Base-by-base conservation (phyloP, 1,140 invertebrate genomes). In the Potamilus streckersoni region DNA sequence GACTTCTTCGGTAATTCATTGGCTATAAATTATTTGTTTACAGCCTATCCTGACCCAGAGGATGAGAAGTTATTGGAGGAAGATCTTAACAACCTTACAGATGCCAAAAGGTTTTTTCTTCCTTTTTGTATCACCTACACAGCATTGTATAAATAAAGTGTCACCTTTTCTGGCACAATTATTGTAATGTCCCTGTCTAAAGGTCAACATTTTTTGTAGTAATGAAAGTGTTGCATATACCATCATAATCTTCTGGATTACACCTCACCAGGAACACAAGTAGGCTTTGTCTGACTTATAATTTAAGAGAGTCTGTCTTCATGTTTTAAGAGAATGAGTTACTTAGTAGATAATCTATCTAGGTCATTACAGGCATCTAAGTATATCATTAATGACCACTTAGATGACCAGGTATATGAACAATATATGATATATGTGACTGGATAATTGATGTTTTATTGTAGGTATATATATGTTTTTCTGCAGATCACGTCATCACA, bases 51-150 rank as follows among this genome's bases (percentile, higher is more conserved):
- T 23, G 96, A 98, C 90, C 94, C 94, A 19, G 95, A 95, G 12
- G 97, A 98, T 92, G 96, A 98, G 87, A 96, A 94, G 87, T 90
- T 98, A 38, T 86, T 98, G 2, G 97, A 98, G 91, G 97, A 98
- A 92, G 97, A 98, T 69, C 93, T 96, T 64, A 92, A 94, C 65
- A 94, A 95, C 19, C 95, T 95, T 16, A 94, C 96, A 86, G 96
- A 97, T 91, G 95, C 95, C 0, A 96, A 97, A 91, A 89, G 91
- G 91, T 92, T 49, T 66, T 49, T 74, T 68, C 6, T 49, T 11
- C 38, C 38, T 1, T 49, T 49, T 49, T 49, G 38, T 49, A 49
- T 49, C 38, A 49, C 38, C 6, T 49, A 49, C 6, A 49, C 6
- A 49, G 38, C 38, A 49, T 49, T 4, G 38, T 49, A 49, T 8